Conservation (phyloP, 2,113 vertebrate species). For the Alligator sinensis region DNA sequence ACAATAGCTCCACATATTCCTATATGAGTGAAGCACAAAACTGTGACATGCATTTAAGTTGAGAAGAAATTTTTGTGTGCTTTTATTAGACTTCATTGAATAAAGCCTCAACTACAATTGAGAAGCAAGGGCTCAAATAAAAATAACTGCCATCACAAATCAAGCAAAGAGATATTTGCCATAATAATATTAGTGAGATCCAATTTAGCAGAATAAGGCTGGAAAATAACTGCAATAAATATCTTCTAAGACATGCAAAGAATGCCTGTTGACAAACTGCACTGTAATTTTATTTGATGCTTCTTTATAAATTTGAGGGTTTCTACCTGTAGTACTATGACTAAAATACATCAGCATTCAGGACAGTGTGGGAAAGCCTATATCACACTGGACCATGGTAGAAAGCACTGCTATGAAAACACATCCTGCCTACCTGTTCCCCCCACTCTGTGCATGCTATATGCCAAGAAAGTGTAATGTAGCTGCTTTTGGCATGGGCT, state of each 20-base stretch:
- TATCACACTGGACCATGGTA: too few relatives aligned
- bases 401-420: too few relatives aligned
- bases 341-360: conserved; percentile 20
- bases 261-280: conserved; percentile 61
- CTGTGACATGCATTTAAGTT: background rate
- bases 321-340: conserved; percentile 56
- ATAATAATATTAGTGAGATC: conserved; percentile 63
- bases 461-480: too few relatives aligned
- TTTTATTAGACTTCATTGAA: conserved; percentile 48
- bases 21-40: conserved; percentile 25
- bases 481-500: too few relatives aligned
- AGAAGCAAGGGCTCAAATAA: conserved; percentile 62
- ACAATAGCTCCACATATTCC: background rate
- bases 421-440: too few relatives aligned
- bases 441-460: too few relatives aligned
- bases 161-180: conserved; percentile 66
- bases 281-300: conserved; percentile 66
- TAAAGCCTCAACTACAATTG: conserved; percentile 28
- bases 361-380: too few relatives aligned
- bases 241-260: conserved; percentile 63
- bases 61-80: background rate
- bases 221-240: conserved; percentile 66
- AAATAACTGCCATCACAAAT: conserved; percentile 68
- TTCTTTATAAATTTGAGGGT: conserved; percentile 71
- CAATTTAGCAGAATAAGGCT: conserved; percentile 53